Evolutionary conservation across 2,113 vertebrate species (phyloP).

Genomic region (Pachyramphus minor): DNA sequence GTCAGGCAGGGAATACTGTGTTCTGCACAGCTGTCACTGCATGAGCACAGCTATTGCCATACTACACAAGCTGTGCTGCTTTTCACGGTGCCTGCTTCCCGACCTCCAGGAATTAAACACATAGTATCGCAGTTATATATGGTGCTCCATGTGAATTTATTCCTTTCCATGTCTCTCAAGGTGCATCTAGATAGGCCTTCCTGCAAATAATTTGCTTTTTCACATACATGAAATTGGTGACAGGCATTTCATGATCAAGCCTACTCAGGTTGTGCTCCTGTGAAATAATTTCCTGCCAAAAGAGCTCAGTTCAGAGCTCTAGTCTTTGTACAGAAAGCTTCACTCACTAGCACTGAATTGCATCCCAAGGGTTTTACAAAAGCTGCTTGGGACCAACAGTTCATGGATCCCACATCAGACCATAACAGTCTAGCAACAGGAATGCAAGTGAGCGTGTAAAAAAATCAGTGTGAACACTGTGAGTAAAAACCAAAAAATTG

Average conservation of each 20-base stretch:
- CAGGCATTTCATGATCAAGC: not conserved
- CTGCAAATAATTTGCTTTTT: not conserved
- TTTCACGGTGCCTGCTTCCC: not conserved
- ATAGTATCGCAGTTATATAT: not conserved
- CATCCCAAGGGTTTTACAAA: not conserved
- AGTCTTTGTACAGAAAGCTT: not conserved
- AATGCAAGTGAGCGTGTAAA: fast-evolving
- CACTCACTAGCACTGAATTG: not conserved
- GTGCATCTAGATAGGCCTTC: not conserved
- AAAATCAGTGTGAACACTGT: not conserved
- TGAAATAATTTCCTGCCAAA: not conserved
- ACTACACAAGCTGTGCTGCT: not conserved
- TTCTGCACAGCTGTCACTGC: not conserved
- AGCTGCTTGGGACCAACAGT: not conserved
- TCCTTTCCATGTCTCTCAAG: not conserved
- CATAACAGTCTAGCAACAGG: fast-evolving
- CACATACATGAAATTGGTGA: not conserved
- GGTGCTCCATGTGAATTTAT: not conserved
- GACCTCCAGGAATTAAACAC: not conserved
- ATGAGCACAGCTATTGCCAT: not conserved
- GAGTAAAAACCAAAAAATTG: not conserved
- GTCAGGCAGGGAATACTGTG: not conserved
- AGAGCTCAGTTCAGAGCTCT: not conserved
- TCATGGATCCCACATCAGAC: not conserved
- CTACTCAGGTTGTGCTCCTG: not conserved